Evolutionary conservation across 2,888 invertebrate species (phyloP), one percentile per base, ranked within the genome.

Genomic region (Aelia acuminata): DNA sequence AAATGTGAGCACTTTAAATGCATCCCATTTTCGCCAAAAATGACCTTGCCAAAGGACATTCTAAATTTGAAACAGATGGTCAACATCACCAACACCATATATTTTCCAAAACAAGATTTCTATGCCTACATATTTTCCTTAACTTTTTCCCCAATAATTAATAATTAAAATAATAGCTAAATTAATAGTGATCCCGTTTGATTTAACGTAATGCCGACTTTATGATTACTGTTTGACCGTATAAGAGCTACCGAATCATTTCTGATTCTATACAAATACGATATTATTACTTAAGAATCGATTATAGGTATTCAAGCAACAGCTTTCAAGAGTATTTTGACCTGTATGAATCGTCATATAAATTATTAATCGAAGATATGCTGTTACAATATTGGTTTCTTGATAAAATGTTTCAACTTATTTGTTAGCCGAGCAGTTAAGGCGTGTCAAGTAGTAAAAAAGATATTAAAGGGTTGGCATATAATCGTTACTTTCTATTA

Each of bases 401-500:
- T 31, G 31, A 63, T 63, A 5, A 5, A 63, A 18, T 63, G 63
- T 63, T 63, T 31, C 31, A 63, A 63, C 0, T 63, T 63, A 63
- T 63, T 63, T 63, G 63, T 63, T 63, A 63, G 63, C 31, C 7
- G 0, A 63, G 63, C 63, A 63, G 63, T 63, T 63, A 63, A 18
- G 63, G 31, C 63, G 31, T 31, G 63, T 63, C 63, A 63, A 31
- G 63, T 18, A 63, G 31, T 63, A 63, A 63, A n/a, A 63, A 63
- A 63, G 63, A 31, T 63, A 63, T 63, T 63, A 63, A 63, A 22
- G 31, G 63, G 15, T 31, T 63, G 63, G 63, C 63, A 63, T 63
- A 63, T 63, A 63, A 63, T 63, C 63, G 63, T 63, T 63, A 63
- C 20, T 63, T 63, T 63, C 63, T 63, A 63, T 63, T 63, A 63